Evolutionary conservation across 2,888 invertebrate genomes (phyloP), one percentile per base, ranked within the genome.

Genomic region (Ecliptopera silaceata): DNA sequence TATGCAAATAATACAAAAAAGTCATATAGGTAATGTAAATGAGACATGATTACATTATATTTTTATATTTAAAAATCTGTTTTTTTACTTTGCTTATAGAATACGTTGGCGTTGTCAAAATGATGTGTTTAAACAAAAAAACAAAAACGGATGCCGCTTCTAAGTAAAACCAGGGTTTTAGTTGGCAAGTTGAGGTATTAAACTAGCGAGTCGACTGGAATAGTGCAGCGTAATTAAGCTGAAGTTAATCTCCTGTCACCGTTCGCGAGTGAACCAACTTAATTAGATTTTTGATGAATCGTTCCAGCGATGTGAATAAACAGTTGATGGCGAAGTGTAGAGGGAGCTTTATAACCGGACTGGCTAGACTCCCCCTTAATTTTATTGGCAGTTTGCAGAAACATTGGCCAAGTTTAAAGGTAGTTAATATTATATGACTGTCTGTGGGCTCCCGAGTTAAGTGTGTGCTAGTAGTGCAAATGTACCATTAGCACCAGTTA

Each of bases 171-270:
- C 6, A 5, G 26, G 43, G 26, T 22, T 47, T 29, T 29, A 49
- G 49, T 59, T 50, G 51, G 65, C 52, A 52, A 53, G 52, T 47
- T 43, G 15, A 12, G 48, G 70, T 57, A 69, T 68, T 75, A 69
- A 76, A 77, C 70, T 69, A 72, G 75, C 68, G 66, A 71, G 73
- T 69, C 70, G 67, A 77, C 53, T 50, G 39, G 41, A 44, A 55
- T 75, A 77, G 74, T 73, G 76, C 74, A 65, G 60, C 70, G 79
- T 86, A 87, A 88, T 88, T 88, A 88, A 85, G 75, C 77, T 77
- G 79, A 81, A 82, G 77, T 87, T 86, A 88, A 87, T 86, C 86
- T 81, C 73, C 79, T 78, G 86, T 85, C 86, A 81, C 79, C 75
- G 77, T 77, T 69, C 75, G 72, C 75, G 72, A 70, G 72, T 71